Conservation (phyloP, 2,888 invertebrate species). For the Rhorus exstirpatorius region DNA sequence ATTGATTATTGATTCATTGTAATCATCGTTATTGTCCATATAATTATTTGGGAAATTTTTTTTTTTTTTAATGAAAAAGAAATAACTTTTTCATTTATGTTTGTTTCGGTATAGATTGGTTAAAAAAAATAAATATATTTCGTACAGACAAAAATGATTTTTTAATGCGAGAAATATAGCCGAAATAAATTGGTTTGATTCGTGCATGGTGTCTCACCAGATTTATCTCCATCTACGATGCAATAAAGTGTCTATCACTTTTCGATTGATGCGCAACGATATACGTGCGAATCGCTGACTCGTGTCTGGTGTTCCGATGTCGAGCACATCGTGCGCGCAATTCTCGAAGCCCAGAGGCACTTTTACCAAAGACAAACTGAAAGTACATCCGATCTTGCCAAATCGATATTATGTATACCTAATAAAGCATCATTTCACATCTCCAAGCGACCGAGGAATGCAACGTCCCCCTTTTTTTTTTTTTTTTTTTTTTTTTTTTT, state of each 20-base stretch:
- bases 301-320: slow-evolving; percentile 60
- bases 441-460: slow-evolving; percentile 31
- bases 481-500: too few relatives aligned
- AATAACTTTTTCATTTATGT: neutral
- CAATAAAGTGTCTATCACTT: slow-evolving; percentile 55
- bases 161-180: neutral
- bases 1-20: neutral
- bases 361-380: slow-evolving; percentile 43
- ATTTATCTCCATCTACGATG: neutral
- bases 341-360: slow-evolving; percentile 43
- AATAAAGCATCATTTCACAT: slow-evolving; percentile 18
- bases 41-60: neutral
- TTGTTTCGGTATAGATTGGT: neutral
- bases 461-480: slow-evolving; percentile 37
- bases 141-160: neutral
- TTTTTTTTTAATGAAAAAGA: neutral
- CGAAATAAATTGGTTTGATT: neutral
- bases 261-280: slow-evolving; percentile 52
- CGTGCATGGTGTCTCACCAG: neutral
- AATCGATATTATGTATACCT: slow-evolving; percentile 35
- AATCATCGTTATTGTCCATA: neutral
- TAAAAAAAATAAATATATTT: neutral
- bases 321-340: slow-evolving; percentile 53
- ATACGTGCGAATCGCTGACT: slow-evolving; percentile 70
- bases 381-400: slow-evolving; percentile 59